phyloP scores from a whole-genome alignment of 2,113 vertebrate genomes.

The Camelus bactrianus region DNA sequence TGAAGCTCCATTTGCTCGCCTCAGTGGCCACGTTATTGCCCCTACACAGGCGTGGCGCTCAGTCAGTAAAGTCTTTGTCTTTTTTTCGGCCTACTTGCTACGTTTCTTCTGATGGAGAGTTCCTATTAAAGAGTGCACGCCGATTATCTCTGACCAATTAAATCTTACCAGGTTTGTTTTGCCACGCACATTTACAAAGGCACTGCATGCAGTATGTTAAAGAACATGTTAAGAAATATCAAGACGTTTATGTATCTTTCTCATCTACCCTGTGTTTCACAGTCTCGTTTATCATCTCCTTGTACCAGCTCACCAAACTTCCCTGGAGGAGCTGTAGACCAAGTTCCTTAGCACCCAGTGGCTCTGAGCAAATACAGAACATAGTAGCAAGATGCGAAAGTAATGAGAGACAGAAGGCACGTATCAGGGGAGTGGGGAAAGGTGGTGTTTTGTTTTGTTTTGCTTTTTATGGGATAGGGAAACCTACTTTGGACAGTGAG shows the following conservation, averaged over 20 bases:
- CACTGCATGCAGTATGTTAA: not conserved
- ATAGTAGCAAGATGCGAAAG: not conserved
- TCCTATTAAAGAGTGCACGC: slow-evolving; percentile 14
- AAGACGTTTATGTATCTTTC: not conserved
- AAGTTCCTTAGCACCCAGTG: not conserved
- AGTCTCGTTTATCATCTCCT: slow-evolving; percentile 36
- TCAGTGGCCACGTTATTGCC: not conserved
- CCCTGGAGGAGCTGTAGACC: not conserved
- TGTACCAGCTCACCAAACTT: slow-evolving; percentile 52
- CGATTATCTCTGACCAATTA: not conserved
- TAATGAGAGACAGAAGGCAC: not conserved
- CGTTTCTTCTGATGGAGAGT: slow-evolving; percentile 21
- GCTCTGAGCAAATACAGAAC: slow-evolving; percentile 23
- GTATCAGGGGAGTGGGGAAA: not conserved
- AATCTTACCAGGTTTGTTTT: slow-evolving; percentile 9
- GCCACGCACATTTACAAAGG: not conserved
- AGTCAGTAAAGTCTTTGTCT: not conserved
- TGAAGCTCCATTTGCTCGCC: not conserved
- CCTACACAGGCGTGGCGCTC: not conserved
- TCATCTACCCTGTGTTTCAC: slow-evolving; percentile 41
- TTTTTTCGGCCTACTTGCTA: not conserved
- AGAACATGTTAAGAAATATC: not conserved
- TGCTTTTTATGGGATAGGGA: not conserved
- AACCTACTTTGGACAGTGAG: not conserved
- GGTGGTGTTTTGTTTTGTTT: not conserved